These are phyloP conservation scores for Aphrocallistes beatrix DNA, from an alignment of 37 sponge, comb jelly and placozoan genomes.

Conservation along the genomic window DNA sequence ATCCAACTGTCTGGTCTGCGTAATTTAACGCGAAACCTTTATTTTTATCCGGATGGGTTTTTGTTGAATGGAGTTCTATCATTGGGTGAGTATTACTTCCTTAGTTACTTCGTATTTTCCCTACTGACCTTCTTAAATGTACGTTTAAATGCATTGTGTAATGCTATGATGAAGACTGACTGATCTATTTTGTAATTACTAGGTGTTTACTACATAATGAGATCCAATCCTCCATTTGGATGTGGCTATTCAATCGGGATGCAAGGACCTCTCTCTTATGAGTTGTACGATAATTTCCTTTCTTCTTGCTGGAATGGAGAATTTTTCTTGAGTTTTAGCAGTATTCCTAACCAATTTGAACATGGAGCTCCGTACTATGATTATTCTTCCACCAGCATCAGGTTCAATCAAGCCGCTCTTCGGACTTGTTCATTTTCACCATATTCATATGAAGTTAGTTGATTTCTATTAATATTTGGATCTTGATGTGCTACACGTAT, in stretches of 20 bases:
- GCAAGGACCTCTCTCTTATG: background rate
- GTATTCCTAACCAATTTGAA: no score
- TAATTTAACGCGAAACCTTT: background rate
- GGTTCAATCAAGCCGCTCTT: background rate
- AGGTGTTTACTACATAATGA: background rate
- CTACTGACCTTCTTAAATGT: no score
- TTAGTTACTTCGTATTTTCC: no score
- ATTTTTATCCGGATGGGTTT: background rate
- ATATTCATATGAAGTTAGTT: no score
- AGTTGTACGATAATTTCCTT: no score
- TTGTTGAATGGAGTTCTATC: constrained; percentile 1
- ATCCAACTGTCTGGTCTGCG: background rate
- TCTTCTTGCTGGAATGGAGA: no score
- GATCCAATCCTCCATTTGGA: background rate
- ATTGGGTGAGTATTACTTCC: background rate
- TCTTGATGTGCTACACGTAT: no score
- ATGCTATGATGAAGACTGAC: background rate
- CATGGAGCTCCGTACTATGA: no score
- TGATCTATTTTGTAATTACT: background rate
- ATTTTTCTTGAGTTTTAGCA: no score
- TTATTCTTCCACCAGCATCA: no score
- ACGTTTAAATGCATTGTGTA: background rate
- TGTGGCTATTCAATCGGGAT: background rate
- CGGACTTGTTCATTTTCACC: background rate
- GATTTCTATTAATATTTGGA: no score